These are phyloP conservation scores for Salvelinus fontinalis DNA, from an alignment of 2,113 vertebrate species.

Conservation along the genomic window DNA sequence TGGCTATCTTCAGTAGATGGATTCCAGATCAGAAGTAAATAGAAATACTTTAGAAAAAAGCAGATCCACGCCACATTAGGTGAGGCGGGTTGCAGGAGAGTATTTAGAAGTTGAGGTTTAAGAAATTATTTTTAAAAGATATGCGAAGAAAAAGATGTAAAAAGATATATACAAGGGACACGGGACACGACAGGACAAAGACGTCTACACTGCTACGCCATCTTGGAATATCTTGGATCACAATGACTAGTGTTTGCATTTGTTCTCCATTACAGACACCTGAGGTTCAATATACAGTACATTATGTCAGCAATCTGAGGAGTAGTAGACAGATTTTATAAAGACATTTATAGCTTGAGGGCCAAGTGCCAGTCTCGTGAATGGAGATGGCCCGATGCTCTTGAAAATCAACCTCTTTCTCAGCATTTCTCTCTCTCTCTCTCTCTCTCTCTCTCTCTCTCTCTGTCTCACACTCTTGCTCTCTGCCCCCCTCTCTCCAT, in stretches of 20 bases:
- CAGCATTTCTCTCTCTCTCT: background rate
- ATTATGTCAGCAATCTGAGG: background rate
- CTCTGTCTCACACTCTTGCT: background rate
- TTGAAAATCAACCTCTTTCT: background rate
- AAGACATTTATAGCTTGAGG: background rate
- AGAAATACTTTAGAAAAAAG: too few species aligned
- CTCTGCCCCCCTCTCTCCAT: background rate
- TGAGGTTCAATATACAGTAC: background rate
- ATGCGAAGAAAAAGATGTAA: too few species aligned
- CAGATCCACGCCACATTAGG: too few species aligned
- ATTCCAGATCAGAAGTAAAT: too few species aligned
- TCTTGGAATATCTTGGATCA: too few species aligned
- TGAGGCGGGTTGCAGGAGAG: too few species aligned
- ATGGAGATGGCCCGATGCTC: background rate
- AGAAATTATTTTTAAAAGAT: too few species aligned
- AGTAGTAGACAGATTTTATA: background rate
- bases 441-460: background rate
- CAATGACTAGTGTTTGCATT: background rate
- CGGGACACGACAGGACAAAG: too few species aligned
- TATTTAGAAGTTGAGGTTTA: too few species aligned
- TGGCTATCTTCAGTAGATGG: too few species aligned
- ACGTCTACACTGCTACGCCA: too few species aligned
- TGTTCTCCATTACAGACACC: constrained; percentile 12
- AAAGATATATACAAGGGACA: too few species aligned
- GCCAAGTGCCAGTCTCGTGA: background rate